These are phyloP conservation scores for Branchipolynoe longqiensis DNA, from an alignment of 2,888 invertebrate species.

Conservation along the genomic window DNA sequence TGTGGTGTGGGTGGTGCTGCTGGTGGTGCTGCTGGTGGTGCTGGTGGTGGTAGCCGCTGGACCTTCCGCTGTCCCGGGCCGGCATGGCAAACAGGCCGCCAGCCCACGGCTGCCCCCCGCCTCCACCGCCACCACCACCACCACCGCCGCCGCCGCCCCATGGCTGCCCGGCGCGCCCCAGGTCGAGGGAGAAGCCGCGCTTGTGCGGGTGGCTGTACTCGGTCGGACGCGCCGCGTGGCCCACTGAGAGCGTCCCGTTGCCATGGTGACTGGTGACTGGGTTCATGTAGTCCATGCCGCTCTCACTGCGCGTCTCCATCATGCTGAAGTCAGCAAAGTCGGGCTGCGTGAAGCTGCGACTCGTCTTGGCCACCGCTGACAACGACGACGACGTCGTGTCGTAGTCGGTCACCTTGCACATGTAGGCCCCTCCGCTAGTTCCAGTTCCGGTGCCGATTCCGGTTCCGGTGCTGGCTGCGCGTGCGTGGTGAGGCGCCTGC, in stretches of 20 bases:
- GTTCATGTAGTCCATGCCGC: conserved; percentile 25
- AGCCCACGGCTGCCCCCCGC: too few relatives aligned
- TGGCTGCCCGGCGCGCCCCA: background rate
- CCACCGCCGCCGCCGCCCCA: background rate
- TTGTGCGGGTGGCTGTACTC: background rate
- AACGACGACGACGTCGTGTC: background rate
- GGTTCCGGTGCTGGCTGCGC: background rate
- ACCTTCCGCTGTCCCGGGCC: background rate
- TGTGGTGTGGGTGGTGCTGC: background rate
- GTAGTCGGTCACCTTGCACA: background rate
- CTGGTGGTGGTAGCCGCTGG: background rate
- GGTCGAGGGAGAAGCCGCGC: conserved; percentile 17
- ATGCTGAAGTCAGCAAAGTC: conserved; percentile 53
- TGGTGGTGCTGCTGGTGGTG: too few relatives aligned
- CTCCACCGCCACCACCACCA: too few relatives aligned
- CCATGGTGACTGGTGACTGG: background rate
- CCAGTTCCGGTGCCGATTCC: too few relatives aligned
- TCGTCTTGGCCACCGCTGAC: background rate
- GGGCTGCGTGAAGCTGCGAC: conserved; percentile 2
- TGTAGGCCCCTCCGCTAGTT: too few relatives aligned
- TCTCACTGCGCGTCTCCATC: conserved; percentile 33
- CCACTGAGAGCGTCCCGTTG: background rate
- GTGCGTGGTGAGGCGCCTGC: background rate
- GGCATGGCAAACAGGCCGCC: background rate
- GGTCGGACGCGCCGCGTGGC: background rate